Base-by-base conservation (phyloP, 2,888 invertebrate genomes). In the Pristionchus arcanus region DNA sequence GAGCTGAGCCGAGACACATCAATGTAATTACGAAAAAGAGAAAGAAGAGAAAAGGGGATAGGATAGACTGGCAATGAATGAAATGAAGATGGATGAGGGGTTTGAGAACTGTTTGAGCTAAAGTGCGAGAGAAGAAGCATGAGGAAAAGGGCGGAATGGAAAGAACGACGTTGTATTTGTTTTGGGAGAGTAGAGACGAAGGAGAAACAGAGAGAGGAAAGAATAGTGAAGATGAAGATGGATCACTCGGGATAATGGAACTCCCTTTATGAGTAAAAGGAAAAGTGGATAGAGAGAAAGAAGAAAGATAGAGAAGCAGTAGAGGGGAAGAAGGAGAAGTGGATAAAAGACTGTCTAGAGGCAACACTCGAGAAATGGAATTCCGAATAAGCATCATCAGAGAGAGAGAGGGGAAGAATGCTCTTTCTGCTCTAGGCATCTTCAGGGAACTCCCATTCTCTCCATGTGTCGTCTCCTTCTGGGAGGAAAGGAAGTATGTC, bases 31-130 rank as follows among this genome's bases (percentile, higher is more conserved):
- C 81, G 49, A 42, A 81, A 81, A 49, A 81, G 81, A 81, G 31
- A 34, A 53, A 81, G 53, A 28, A 74, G 71, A 71, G 34, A 28
- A 71, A 31, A 37, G 37, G 74, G 71, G 15, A 53, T 15, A 81
- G 34, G 7, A 9, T 13, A 2, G 16, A 16, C 21, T n/a, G 0
- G 74, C 63, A 74, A n/a, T 49, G 49, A 53, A 81, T 53, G 81
- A 49, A 81, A 81, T 81, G 81, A 81, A 49, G 81, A 81, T 81
- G 81, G 81, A 81, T 81, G 81, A 81, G 81, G 81, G 28, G 81
- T 81, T 81, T 53, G 81, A 53, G 49, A 81, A 81, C 81, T 81
- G 81, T 81, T 81, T 81, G 81, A 85, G 59, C 59, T 19, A 59
- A 63, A 63, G 85, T 37, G 63, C 31, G 63, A 84, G 59, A 84